These are phyloP conservation scores for Saccostrea glomerata DNA, from an alignment of 1,140 invertebrate species.

Conservation along the genomic window DNA sequence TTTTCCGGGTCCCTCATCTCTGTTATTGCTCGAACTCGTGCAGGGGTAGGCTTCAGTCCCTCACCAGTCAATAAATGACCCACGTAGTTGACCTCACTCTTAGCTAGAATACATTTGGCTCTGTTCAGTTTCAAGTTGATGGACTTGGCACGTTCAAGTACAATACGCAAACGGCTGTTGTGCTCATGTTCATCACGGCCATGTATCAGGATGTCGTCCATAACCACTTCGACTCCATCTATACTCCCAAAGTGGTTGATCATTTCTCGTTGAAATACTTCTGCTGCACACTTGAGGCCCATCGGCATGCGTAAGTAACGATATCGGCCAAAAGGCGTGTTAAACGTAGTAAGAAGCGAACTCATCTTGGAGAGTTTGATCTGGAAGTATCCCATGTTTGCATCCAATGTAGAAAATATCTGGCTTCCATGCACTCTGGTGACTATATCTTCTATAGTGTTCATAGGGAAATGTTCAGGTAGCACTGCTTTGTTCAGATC, in stretches of 20 bases:
- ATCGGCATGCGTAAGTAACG: conserved; percentile 46
- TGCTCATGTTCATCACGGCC: conserved; percentile 53
- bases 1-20: conserved; percentile 54
- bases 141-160: conserved; percentile 21
- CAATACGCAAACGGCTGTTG: conserved; percentile 40
- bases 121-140: conserved; percentile 76
- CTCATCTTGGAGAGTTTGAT: conserved; percentile 64
- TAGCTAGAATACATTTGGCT: conserved; percentile 64
- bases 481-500: conserved; percentile 59
- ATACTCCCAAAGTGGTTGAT: conserved; percentile 22
- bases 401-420: conserved; percentile 68
- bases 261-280: conserved; percentile 56
- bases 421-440: conserved; percentile 54
- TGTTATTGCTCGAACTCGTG: conserved; percentile 72
- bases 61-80: conserved; percentile 51
- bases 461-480: conserved; percentile 51
- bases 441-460: conserved; percentile 51
- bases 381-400: conserved; percentile 72
- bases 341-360: conserved; percentile 68
- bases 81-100: conserved; percentile 49
- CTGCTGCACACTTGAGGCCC: conserved; percentile 35
- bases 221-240: conserved; percentile 37
- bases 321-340: conserved; percentile 71
- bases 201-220: conserved; percentile 48
- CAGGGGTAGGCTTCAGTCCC: conserved; percentile 73